A percentile compares a stretch with the other conserved stretches of the same genome.
Conservation (phyloP, 2,797 vertebrate genomes). For the Parotocinclus haroldoi region DNA sequence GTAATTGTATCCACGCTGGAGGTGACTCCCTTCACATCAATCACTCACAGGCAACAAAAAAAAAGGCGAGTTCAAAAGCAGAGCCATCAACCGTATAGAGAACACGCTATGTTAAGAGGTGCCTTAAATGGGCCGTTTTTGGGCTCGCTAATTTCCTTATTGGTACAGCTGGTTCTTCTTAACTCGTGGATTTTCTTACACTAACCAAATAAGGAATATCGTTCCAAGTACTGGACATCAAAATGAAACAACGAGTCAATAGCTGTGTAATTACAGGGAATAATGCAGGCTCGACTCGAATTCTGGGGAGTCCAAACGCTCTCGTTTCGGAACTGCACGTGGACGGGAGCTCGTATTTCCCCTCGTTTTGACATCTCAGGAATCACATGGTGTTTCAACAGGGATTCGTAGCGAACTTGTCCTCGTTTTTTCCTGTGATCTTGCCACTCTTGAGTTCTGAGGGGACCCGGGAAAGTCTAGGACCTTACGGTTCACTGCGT, state of each 20-base stretch:
- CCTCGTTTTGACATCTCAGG: too few relatives aligned
- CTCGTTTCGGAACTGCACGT: too few relatives aligned
- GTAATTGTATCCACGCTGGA: constrained; percentile 28
- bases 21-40: constrained; percentile 31
- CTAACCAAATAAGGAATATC: constrained; percentile 17
- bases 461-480: constrained; percentile 5
- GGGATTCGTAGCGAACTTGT: too few relatives aligned
- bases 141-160: constrained; percentile 31
- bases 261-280: constrained; percentile 7
- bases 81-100: constrained; percentile 34
- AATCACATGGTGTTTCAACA: too few relatives aligned
- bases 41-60: constrained; percentile 34
- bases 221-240: constrained; percentile 35
- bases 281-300: too few relatives aligned
- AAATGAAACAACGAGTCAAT: constrained; percentile 23
- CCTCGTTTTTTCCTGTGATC: not conserved
- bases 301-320: not conserved
- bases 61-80: constrained; percentile 32
- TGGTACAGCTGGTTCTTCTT: constrained; percentile 40
- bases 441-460: constrained; percentile 16
- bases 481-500: constrained; percentile 23
- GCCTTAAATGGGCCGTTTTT: constrained; percentile 9
- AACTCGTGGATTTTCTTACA: constrained; percentile 30
- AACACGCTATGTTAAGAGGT: not conserved
- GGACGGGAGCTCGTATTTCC: too few relatives aligned